Base-by-base conservation (phyloP, 2,113 vertebrate species). In the Narcine bancroftii region DNA sequence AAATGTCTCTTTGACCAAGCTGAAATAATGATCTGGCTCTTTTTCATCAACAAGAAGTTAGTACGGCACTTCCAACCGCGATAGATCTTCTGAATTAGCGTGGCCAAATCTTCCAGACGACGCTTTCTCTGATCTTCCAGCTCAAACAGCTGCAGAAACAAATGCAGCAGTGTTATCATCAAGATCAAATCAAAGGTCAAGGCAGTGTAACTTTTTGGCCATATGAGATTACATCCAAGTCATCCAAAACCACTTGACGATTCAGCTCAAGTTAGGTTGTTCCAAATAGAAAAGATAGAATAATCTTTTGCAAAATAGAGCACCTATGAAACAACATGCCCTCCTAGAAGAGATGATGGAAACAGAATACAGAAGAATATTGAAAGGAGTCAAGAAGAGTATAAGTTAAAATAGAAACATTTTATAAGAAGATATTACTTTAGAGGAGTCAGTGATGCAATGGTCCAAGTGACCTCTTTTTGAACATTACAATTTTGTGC, bases 41-140 rank as follows among this genome's bases (percentile, higher is more conserved):
- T 96, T 4, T 98, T 99, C 96, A 99, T 96, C 36, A 99, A 95
- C 93, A 98, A 95, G 94, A 99, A 99, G 89, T 94, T 96, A 2
- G 94, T 97, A 85, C 97, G 97, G 92, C 97, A 97, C 93, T 98
- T 99, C 98, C 98, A 99, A 0, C 99, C 99, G 9, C 97, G 96
- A 93, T 98, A 99, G 94, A 99, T 98, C 95, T 99, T 99, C 94
- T 95, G 98, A 94, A 99, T 99, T 50, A 99, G 97, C 0, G 98
- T 96, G 91, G 99, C 98, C 93, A 99, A 95, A 94, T 98, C 97
- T 92, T 99, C 96, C 66, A 99, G 94, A 21, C 98, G 96, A 53
- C 96, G 96, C 94, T 97, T 97, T 93, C 99, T 96, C 93, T 96
- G 95, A 91, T 99, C 98, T 95, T 99, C 99, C 73, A 99, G 94